Evolutionary conservation across 2,888 invertebrate genomes (phyloP), one percentile per base, ranked within the genome.

Genomic region (Cheilosia soror): DNA sequence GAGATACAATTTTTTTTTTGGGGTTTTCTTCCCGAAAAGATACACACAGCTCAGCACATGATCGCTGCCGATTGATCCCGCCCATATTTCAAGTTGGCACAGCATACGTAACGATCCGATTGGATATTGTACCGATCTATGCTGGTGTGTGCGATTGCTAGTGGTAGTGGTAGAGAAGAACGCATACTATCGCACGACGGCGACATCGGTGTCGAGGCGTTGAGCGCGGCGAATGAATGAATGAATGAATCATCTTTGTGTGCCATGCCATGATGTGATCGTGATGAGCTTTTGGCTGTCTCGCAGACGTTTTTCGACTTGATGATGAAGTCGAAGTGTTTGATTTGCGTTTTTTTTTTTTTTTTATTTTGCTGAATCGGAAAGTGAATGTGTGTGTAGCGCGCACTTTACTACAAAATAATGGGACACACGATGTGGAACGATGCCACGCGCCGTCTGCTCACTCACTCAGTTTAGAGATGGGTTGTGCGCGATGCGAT

Each of bases 381-480:
- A 73, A 80, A 80, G 80, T 51, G 73, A 79, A 79, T 73, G 79
- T 72, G 73, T 73, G 53, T 53, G 49, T 37, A 78, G 57, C 58
- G 65, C 79, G 72, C 79, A 58, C 73, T 66, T 73, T 66, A 66
- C 53, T 66, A 66, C 53, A 47, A 37, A 37, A 65, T 73, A 80
- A 66, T 80, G 72, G 40, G 60, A 20, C 66, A 68, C 37, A 73
- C 68, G 73, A 73, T 72, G 80, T 68, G 80, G 73, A 80, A 80
- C 80, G 66, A 58, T 73, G 80, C 66, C 80, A 80, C 80, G 80
- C 73, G 80, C 80, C 80, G 73, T 80, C 73, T 73, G 80, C 60
- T 80, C 73, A 80, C 62, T 73, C 47, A 44, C 44, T 44, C 44
- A 15, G 20, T 47, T 37, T 65, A 53, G 60, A 65, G 60, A 65